Conservation (phyloP, 1,140 invertebrate species). For the Megathymus violae region DNA sequence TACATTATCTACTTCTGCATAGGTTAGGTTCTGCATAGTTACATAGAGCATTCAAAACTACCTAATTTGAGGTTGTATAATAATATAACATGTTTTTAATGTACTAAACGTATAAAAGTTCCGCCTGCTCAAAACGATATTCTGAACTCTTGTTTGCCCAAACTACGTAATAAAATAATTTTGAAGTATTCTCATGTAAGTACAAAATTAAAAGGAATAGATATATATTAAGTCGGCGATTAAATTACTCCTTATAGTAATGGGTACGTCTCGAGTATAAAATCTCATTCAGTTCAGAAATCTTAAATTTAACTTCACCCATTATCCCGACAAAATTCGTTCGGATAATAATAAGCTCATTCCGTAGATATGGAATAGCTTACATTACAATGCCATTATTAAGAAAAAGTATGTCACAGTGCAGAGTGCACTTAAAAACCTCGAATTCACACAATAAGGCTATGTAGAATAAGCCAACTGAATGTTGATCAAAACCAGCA, state of each 20-base stretch:
- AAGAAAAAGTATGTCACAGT: slow-evolving; percentile 28
- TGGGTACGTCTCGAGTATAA: neutral
- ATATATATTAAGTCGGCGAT: neutral
- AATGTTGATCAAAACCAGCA: slow-evolving; percentile 27
- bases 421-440: slow-evolving; percentile 26
- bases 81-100: too few species aligned
- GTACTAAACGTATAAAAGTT: too few species aligned
- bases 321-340: slow-evolving; percentile 2
- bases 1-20: too few species aligned
- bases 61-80: too few species aligned
- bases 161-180: neutral
- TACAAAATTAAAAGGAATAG: too few species aligned
- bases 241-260: neutral
- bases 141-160: too few species aligned
- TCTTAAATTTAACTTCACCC: slow-evolving; percentile 19
- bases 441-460: slow-evolving; percentile 24
- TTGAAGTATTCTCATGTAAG: too few species aligned
- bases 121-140: too few species aligned
- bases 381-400: slow-evolving; percentile 31
- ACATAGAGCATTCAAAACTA: too few species aligned
- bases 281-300: slow-evolving; percentile 9
- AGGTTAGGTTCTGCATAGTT: too few species aligned
- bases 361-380: slow-evolving; percentile 20
- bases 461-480: slow-evolving; percentile 19
- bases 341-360: slow-evolving; percentile 17